Conservation (phyloP, 2,113 vertebrate species). For the Dasyornis broadbenti region DNA sequence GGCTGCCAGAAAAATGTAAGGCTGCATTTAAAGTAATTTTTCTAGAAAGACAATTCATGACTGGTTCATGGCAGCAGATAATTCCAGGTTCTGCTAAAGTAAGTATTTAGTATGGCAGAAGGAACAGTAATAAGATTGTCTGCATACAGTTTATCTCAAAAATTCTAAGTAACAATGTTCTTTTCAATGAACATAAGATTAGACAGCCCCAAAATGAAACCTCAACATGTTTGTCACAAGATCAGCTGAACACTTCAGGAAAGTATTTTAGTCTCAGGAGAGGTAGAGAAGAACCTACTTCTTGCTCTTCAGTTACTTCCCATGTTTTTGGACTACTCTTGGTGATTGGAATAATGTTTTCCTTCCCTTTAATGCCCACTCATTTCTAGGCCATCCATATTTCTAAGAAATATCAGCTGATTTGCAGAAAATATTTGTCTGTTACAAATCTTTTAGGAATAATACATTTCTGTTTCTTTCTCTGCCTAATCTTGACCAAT, state of each 20-base stretch:
- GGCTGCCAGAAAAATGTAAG: background rate
- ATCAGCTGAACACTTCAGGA: background rate
- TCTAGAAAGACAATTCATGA: background rate
- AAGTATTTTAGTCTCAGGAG: background rate
- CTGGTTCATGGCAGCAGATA: background rate
- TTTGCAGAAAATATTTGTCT: background rate
- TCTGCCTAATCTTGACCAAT: background rate
- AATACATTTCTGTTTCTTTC: background rate
- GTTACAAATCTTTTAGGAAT: background rate
- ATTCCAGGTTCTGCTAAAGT: background rate
- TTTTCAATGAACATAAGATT: background rate
- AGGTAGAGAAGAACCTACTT: background rate
- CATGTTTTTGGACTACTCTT: background rate
- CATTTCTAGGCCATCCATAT: background rate
- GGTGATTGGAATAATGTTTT: background rate
- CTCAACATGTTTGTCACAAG: background rate
- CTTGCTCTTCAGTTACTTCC: background rate
- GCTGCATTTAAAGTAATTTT: background rate
- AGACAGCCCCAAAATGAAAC: background rate
- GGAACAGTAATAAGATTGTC: background rate
- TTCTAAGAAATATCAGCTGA: background rate
- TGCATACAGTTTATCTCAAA: background rate
- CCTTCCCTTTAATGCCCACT: background rate
- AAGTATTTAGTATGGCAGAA: background rate
- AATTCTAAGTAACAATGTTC: background rate